phyloP scores from a whole-genome alignment of 2,888 invertebrate genomes.

The Camponotus fellah region DNA sequence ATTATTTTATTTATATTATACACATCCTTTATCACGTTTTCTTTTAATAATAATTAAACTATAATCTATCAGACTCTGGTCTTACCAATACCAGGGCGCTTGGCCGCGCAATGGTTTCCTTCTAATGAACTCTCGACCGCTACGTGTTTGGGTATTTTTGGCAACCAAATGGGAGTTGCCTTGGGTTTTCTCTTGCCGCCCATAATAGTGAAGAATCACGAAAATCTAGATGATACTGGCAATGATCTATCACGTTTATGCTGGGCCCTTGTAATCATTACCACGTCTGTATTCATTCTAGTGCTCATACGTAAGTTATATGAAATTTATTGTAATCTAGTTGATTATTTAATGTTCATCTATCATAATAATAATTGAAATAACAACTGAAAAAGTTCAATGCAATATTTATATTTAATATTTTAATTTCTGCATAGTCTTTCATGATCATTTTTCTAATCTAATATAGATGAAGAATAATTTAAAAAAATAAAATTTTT shows the following conservation, averaged over 20 bases:
- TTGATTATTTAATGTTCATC: neutral
- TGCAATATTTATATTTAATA: neutral
- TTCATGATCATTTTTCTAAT: neutral
- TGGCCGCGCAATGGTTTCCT: slow-evolving; percentile 91
- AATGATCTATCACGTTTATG: slow-evolving; percentile 81
- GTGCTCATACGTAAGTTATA: slow-evolving; percentile 86
- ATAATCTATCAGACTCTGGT: slow-evolving; percentile 88
- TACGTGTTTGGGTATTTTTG: slow-evolving; percentile 91
- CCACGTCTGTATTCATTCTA: slow-evolving; percentile 88
- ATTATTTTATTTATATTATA: neutral
- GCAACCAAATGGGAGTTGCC: slow-evolving; percentile 91
- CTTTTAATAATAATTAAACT: slow-evolving; percentile 15
- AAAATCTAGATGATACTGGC: slow-evolving; percentile 86
- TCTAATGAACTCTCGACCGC: slow-evolving; percentile 89
- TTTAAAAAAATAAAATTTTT: neutral
- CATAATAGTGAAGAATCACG: slow-evolving; percentile 86
- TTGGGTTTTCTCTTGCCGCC: slow-evolving; percentile 91
- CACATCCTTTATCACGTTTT: neutral
- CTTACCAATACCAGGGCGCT: slow-evolving; percentile 89
- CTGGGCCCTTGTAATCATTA: slow-evolving; percentile 83
- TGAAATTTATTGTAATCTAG: neutral
- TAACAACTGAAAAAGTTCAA: neutral
- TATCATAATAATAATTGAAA: neutral
- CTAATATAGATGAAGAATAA: neutral
- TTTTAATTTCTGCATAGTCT: neutral